Conservation (phyloP, 2,888 invertebrate genomes). For the Aphidoletes aphidimyza region DNA sequence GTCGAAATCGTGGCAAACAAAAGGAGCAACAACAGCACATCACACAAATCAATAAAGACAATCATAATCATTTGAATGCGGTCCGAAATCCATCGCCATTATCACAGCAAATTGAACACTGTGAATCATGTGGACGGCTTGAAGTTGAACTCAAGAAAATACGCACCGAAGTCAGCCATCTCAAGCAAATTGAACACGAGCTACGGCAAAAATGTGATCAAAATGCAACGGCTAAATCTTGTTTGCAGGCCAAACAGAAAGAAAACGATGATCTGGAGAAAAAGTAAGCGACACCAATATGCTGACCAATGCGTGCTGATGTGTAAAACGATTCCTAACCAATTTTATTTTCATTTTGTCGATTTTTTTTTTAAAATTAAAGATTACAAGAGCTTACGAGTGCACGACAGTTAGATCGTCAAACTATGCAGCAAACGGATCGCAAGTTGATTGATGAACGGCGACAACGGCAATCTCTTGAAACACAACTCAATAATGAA, state of each 20-base stretch:
- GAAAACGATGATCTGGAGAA: constrained; percentile 89
- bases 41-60: constrained; percentile 63
- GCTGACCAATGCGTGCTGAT: neutral
- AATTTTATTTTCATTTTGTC: neutral
- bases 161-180: constrained; percentile 65
- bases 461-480: constrained; percentile 77
- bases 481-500: constrained; percentile 79
- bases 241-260: constrained; percentile 77
- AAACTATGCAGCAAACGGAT: constrained; percentile 79
- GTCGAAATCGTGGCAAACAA: constrained; percentile 66
- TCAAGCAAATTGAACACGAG: constrained; percentile 67
- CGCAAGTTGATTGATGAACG: constrained; percentile 84
- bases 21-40: constrained; percentile 57
- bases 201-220: constrained; percentile 68
- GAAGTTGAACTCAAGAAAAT: constrained; percentile 66
- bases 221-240: constrained; percentile 76
- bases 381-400: constrained; percentile 76
- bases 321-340: neutral
- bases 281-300: constrained; percentile 68
- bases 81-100: constrained; percentile 30
- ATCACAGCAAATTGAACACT: constrained; percentile 57
- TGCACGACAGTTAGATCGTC: constrained; percentile 81
- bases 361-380: constrained; percentile 34
- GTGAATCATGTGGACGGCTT: constrained; percentile 65
- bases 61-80: constrained; percentile 60